Evolutionary conservation across 2,113 vertebrate genomes (phyloP).

Genomic region (Cryptomyrus ogoouensis): DNA sequence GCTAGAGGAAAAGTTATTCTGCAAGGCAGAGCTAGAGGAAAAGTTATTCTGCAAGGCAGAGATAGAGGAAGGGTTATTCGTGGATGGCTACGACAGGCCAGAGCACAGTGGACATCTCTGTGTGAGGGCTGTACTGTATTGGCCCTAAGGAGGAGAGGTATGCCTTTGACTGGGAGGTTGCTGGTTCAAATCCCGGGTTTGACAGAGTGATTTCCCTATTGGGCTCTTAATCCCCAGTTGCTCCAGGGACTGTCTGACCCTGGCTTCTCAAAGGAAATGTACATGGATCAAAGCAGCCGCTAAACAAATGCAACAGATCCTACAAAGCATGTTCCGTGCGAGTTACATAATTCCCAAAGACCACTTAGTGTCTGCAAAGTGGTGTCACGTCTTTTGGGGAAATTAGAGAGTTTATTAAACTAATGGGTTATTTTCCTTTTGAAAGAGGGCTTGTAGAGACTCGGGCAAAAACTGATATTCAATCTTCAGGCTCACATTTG

Average conservation of each 20-base stretch:
- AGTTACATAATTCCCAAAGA: background rate
- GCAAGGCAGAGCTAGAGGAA: background rate
- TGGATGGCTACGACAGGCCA: background rate
- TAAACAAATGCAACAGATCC: background rate
- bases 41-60: background rate
- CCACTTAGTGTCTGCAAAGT: background rate
- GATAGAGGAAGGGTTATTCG: background rate
- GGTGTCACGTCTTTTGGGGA: background rate
- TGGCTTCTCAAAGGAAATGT: background rate
- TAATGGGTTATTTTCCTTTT: background rate
- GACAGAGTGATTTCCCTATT: background rate
- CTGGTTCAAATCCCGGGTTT: background rate
- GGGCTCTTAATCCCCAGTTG: background rate
- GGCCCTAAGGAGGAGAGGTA: background rate
- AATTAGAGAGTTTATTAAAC: background rate
- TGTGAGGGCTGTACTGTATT: background rate
- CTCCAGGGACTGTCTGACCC: background rate
- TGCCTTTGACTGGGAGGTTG: background rate
- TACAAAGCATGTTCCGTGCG: background rate
- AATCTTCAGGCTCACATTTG: background rate
- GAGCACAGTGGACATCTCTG: background rate
- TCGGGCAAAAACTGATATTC: background rate
- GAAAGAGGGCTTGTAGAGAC: background rate
- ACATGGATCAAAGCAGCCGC: background rate
- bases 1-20: background rate